A percentile compares a stretch with the other conserved stretches of the same genome.
These are phyloP conservation scores for Bovichtus diacanthus DNA, from an alignment of 2,797 vertebrate species.

Conservation along the genomic window DNA sequence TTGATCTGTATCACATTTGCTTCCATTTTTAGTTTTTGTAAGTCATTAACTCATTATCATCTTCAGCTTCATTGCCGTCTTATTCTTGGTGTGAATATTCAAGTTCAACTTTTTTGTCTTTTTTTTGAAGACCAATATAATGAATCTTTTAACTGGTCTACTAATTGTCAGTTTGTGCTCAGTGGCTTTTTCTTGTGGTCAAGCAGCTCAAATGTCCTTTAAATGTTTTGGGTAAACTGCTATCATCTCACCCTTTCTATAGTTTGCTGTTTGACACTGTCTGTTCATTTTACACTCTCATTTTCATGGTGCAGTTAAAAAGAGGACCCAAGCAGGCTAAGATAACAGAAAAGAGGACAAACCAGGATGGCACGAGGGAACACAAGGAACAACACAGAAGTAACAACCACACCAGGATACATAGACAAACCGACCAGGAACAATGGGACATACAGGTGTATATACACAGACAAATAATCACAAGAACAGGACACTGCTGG, in stretches of 20 bases:
- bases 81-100: constrained; percentile 11
- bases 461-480: too few species aligned
- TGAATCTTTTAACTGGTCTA: constrained; percentile 22
- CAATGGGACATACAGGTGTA: too few species aligned
- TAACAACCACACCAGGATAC: too few species aligned
- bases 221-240: background rate
- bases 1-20: background rate
- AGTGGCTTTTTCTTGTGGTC: background rate
- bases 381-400: too few species aligned
- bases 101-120: background rate
- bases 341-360: too few species aligned
- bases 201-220: constrained; percentile 16
- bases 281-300: too few species aligned
- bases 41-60: constrained; percentile 26
- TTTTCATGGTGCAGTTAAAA: too few species aligned
- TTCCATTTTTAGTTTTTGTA: background rate
- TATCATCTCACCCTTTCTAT: background rate
- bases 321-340: too few species aligned
- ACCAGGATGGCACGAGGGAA: too few species aligned
- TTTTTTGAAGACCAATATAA: constrained; percentile 4
- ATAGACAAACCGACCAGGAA: too few species aligned
- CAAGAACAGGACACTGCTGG: too few species aligned
- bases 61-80: constrained; percentile 2
- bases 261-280: background rate
- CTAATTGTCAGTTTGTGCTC: constrained; percentile 13